A percentile compares a stretch with the other conserved stretches of the same genome.
Conservation (phyloP, 2,113 vertebrate genomes). For the Pseudorectes ferrugineus region DNA sequence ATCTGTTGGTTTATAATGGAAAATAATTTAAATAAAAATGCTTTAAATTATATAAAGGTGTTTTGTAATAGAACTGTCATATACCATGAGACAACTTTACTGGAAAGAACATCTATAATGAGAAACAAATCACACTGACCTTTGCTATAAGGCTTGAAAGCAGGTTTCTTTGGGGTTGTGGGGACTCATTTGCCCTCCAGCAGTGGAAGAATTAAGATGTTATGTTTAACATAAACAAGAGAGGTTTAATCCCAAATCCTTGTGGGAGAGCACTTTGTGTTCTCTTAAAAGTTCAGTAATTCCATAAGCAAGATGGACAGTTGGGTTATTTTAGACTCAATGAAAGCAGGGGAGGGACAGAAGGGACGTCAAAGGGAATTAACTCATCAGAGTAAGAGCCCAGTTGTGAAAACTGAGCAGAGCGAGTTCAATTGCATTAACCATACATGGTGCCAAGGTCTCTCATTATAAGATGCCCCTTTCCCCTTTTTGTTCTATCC, state of each 20-base stretch:
- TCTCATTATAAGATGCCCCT: neutral
- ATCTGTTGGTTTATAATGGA: neutral
- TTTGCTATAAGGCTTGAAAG: slow-evolving; percentile 5
- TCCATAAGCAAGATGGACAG: slow-evolving; percentile 60
- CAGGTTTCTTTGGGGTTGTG: neutral
- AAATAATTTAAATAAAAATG: neutral
- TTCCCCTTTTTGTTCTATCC: neutral
- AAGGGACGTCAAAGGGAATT: slow-evolving; percentile 42
- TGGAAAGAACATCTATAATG: slow-evolving; percentile 16
- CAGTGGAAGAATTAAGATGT: slow-evolving; percentile 51
- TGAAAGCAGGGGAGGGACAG: neutral
- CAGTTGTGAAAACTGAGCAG: slow-evolving; percentile 27
- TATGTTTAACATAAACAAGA: slow-evolving; percentile 52
- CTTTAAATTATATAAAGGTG: neutral
- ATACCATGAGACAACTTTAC: slow-evolving; percentile 38
- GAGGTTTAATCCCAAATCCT: slow-evolving; percentile 59
- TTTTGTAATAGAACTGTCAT: slow-evolving; percentile 33
- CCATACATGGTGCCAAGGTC: neutral
- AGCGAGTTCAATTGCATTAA: slow-evolving; percentile 25
- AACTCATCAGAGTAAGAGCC: neutral
- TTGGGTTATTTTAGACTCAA: slow-evolving; percentile 36
- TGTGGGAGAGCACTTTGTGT: slow-evolving; percentile 50
- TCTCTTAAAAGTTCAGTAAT: slow-evolving; percentile 54
- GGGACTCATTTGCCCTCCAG: slow-evolving; percentile 43
- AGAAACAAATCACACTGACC: slow-evolving; percentile 34